These are phyloP conservation scores for Drosophila ohnishii DNA, from an alignment of 1,140 invertebrate species.

Conservation along the genomic window DNA sequence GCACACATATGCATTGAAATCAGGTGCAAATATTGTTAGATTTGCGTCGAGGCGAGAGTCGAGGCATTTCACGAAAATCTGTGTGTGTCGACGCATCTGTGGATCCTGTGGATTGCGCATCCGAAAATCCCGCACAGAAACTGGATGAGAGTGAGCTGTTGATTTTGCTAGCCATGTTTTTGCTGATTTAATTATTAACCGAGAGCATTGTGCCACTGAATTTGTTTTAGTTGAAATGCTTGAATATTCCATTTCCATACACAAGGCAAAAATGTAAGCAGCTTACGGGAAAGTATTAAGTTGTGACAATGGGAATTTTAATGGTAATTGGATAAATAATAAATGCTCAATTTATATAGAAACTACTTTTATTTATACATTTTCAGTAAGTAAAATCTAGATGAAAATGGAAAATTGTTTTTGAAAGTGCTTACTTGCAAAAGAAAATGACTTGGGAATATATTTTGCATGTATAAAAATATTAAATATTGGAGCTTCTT, in stretches of 20 bases:
- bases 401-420: too few species aligned
- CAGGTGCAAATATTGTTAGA: constrained; percentile 79
- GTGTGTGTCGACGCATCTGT: constrained; percentile 29
- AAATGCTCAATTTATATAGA: too few species aligned
- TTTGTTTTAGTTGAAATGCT: constrained; percentile 56
- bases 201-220: constrained; percentile 24
- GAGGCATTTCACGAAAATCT: constrained; percentile 36
- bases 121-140: constrained; percentile 16
- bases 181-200: constrained; percentile 74
- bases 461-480: too few species aligned
- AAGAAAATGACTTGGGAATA: not conserved
- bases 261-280: not conserved
- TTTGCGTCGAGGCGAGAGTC: constrained; percentile 44
- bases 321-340: too few species aligned
- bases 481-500: not conserved
- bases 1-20: constrained; percentile 48
- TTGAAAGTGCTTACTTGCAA: too few species aligned
- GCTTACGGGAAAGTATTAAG: too few species aligned
- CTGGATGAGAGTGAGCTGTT: constrained; percentile 32
- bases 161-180: constrained; percentile 54
- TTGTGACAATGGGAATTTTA: too few species aligned
- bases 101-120: constrained; percentile 23
- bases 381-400: too few species aligned
- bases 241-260: constrained; percentile 55
- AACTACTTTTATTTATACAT: too few species aligned